These are phyloP conservation scores for Fratercula arctica DNA, from an alignment of 2,797 vertebrate genomes.

Conservation along the genomic window DNA sequence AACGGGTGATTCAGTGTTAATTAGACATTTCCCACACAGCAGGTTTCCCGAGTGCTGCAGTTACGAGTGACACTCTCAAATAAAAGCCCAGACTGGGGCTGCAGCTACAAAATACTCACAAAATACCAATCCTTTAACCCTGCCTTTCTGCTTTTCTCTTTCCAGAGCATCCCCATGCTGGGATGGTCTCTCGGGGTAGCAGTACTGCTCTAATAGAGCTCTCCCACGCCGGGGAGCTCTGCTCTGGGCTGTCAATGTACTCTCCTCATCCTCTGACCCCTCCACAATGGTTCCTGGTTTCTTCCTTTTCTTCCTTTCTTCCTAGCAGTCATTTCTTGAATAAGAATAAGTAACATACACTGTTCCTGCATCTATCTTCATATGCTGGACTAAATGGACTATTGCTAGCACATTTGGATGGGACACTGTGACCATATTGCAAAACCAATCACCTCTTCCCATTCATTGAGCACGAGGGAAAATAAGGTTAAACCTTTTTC, in stretches of 20 bases:
- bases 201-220: not conserved
- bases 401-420: not conserved
- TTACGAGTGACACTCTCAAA: not conserved
- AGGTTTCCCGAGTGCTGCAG: not conserved
- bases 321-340: not conserved
- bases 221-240: accelerated
- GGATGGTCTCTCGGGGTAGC: not conserved
- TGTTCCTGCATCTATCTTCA: not conserved
- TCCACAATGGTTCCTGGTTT: not conserved
- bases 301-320: not conserved
- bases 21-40: conserved; percentile 20
- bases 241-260: not conserved
- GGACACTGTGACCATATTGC: not conserved
- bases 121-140: not conserved
- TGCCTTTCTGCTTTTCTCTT: not conserved
- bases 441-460: not conserved
- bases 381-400: not conserved
- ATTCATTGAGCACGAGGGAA: not conserved
- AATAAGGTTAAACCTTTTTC: not conserved
- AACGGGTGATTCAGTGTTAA: conserved; percentile 19
- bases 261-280: not conserved
- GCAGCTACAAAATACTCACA: not conserved
- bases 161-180: not conserved
- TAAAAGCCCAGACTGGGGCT: not conserved
- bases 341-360: not conserved